A percentile compares a stretch with the other conserved stretches of the same genome.
phyloP scores from a whole-genome alignment of 2,888 invertebrate genomes.

The Seira ritae region DNA sequence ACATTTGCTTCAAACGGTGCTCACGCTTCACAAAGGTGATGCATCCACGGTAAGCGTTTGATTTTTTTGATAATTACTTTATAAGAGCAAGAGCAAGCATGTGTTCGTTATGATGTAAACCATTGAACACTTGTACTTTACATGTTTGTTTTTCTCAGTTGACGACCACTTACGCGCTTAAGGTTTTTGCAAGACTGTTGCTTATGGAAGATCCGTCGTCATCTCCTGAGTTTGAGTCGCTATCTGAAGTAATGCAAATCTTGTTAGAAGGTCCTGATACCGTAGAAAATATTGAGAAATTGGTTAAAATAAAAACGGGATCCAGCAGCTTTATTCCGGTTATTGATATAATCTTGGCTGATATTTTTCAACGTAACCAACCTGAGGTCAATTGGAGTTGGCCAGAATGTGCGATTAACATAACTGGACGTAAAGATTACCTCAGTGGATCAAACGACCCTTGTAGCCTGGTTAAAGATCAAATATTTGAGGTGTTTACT shows the following conservation, averaged over 20 bases:
- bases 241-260: conserved; percentile 70
- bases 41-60: not conserved
- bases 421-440: conserved; percentile 68
- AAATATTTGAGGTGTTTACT: conserved; percentile 60
- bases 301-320: conserved; percentile 57
- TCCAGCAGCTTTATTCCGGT: conserved; percentile 68
- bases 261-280: conserved; percentile 67
- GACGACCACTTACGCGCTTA: not conserved
- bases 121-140: not conserved
- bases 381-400: conserved; percentile 64
- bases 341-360: conserved; percentile 68
- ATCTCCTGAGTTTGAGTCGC: conserved; percentile 54
- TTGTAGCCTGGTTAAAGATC: conserved; percentile 55
- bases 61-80: no score
- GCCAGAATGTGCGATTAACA: conserved; percentile 65
- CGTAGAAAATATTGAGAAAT: conserved; percentile 53
- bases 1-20: conserved; percentile 12
- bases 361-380: conserved; percentile 69
- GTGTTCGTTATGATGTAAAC: no score
- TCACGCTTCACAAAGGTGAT: not conserved
- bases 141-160: not conserved
- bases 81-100: no score
- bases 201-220: conserved; percentile 1
- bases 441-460: conserved; percentile 63
- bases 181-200: not conserved